A percentile compares a stretch with the other conserved stretches of the same genome.
Evolutionary conservation across 92 coral and sea anemone species (phyloP).

Genomic region (Porites lobata): DNA sequence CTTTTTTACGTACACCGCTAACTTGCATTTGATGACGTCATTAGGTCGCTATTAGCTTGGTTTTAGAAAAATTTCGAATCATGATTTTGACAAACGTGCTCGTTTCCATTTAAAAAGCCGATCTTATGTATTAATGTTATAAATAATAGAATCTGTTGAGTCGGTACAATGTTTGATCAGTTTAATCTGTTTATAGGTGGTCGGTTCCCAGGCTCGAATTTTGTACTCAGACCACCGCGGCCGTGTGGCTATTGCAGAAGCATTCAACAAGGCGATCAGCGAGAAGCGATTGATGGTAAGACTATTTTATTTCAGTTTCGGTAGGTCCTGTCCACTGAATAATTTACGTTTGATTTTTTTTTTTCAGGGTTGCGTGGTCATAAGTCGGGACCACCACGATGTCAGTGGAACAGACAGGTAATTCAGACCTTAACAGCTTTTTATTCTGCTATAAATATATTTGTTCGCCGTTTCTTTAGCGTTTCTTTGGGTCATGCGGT

Average conservation of each 20-base stretch:
- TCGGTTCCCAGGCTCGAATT: slow-evolving; percentile 99
- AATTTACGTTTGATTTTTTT: background rate
- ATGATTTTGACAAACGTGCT: no score
- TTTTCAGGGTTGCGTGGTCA: slow-evolving; percentile 85
- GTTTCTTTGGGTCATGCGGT: background rate
- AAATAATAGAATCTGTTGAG: background rate
- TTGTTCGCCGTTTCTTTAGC: no score
- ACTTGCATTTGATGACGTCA: no score
- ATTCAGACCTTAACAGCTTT: no score
- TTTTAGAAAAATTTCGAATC: no score
- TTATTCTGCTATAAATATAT: no score
- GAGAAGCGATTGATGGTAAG: slow-evolving; percentile 81
- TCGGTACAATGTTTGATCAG: background rate
- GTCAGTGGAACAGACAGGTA: slow-evolving; percentile 99
- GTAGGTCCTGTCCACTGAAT: background rate
- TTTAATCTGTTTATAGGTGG: slow-evolving; percentile 70
- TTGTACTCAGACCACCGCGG: slow-evolving; percentile 94
- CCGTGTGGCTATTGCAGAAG: slow-evolving; percentile 86
- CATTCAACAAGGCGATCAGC: slow-evolving; percentile 93
- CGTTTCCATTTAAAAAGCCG: background rate
- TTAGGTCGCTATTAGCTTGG: no score
- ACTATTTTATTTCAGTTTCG: background rate
- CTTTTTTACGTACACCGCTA: no score
- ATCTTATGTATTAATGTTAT: background rate
- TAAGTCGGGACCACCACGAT: slow-evolving; percentile 98